Evolutionary conservation across 1,140 invertebrate species (phyloP), one percentile per base, ranked within the genome.

Genomic region (Parapsyche elsis): DNA sequence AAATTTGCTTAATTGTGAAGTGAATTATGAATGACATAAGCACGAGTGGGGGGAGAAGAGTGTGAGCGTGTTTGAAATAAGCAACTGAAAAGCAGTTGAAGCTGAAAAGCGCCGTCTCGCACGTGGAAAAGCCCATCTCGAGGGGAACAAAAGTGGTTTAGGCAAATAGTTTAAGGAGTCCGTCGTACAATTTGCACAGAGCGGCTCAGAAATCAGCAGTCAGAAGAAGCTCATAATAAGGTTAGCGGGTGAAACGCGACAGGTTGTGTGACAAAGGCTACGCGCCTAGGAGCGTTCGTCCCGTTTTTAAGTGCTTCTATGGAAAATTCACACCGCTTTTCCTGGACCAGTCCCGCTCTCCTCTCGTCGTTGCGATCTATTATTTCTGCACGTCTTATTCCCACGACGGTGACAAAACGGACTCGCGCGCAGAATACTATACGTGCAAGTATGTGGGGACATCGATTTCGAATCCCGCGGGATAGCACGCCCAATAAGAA

Each of bases 401-500:
- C 16, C 49, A 53, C 10, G 49, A 16, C 12, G 49, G 49, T 53
- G 49, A 53, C 49, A 53, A 53, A 53, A 53, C 49, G 49, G 49
- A 53, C 49, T 53, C 49, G 49, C 49, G 49, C 49, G 49, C 49
- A 53, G 49, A 53, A 53, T 53, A 53, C 49, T 53, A 38, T 38
- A 30, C 24, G 67, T 44, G 16, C 14, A 23, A 12, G 23, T 38
- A 23, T 12, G 21, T 26, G 61, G 61, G 19, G 10, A 67, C 12
- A 75, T 73, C 71, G 45, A 75, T 80, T 53, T 53, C 45, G 57
- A 24, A 45, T 79, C 81, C 71, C 81, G 46, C 79, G 79, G 59
- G 81, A 83, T 24, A n/a, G 71, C 44, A 23, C 9, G 16, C 67
- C 46, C 70, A 75, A 77, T 76, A 80, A 83, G 76, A 83, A 83